Conservation (phyloP, 2,113 vertebrate species). For the Cinclus mexicanus region DNA sequence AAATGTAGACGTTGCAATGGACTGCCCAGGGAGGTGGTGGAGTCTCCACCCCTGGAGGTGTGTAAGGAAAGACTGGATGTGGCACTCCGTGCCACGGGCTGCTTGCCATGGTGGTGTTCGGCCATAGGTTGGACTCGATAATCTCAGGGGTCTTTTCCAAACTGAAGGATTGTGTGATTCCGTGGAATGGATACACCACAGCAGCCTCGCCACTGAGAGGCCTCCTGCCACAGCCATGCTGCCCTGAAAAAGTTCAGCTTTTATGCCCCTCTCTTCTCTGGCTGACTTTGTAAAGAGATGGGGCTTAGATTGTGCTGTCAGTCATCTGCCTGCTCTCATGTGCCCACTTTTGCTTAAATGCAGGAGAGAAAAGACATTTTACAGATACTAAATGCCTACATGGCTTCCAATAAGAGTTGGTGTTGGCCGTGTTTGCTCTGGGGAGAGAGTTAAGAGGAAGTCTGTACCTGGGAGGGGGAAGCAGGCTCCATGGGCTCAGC, state of each 20-base stretch:
- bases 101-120: fast-evolving
- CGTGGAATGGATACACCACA: neutral
- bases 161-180: neutral
- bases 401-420: neutral
- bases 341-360: neutral
- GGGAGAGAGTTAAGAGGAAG: neutral
- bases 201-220: fast-evolving
- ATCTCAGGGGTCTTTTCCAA: neutral
- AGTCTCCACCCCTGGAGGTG: too few species aligned
- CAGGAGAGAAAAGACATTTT: neutral
- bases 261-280: neutral
- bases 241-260: fast-evolving
- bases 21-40: neutral
- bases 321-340: neutral
- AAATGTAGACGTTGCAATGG: neutral
- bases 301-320: neutral
- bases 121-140: neutral
- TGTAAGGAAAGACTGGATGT: neutral
- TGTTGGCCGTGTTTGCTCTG: fast-evolving
- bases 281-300: neutral
- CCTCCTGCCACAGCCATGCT: fast-evolving
- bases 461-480: neutral
- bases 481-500: neutral
- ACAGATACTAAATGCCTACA: neutral
- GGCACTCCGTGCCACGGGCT: neutral